Evolutionary conservation across 1,140 invertebrate genomes (phyloP), one percentile per base, ranked within the genome.

Genomic region (Musca domestica): DNA sequence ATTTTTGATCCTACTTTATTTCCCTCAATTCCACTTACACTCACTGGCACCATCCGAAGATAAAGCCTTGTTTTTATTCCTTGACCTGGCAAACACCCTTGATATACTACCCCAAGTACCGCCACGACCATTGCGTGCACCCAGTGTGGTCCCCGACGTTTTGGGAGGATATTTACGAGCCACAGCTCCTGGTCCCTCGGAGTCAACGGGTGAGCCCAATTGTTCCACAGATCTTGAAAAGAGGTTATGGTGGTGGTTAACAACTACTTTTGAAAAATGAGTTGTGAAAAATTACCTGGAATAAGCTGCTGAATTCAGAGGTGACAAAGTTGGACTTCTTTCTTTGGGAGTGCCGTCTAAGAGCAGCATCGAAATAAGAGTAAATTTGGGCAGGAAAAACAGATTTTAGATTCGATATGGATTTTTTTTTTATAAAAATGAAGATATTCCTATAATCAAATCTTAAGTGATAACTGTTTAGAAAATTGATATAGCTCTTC

Each of bases 61-160:
- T n/a, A 78, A 71, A 0, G 86, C 84, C 74, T 89, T 88, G 73
- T 92, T 93, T 78, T 93, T 87, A 78, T 94, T 92, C 67, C 92
- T 87, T 64, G 91, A 92, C 9, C 93, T 84, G 0, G 93, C 92
- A 78, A 95, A 95, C 10, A 95, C 94, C 71, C 93, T 85, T 0
- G 90, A 91, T 73, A 93, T 93, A 73, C 90, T 91, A 52, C 91
- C 91, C 91, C 91, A 93, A 12, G 86, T 86, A 9, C 86, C 84
- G 1, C 89, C 86, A 2, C 88, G 83, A 9, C 86, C 85, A 65
- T 82, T 75, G n/a, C 85, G 80, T 0, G 83, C 85, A 3, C 83
- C 83, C 67, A 84, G 69, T 5, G 79, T 76, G 14, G n/a, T 19
- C n/a, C 75, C 71, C 51, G 66, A 78, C 69, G 64, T 80, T 68